A percentile compares a stretch with the other conserved stretches of the same genome.
Conservation (phyloP, 2,797 vertebrate species). For the Anabacerthia variegaticeps region DNA sequence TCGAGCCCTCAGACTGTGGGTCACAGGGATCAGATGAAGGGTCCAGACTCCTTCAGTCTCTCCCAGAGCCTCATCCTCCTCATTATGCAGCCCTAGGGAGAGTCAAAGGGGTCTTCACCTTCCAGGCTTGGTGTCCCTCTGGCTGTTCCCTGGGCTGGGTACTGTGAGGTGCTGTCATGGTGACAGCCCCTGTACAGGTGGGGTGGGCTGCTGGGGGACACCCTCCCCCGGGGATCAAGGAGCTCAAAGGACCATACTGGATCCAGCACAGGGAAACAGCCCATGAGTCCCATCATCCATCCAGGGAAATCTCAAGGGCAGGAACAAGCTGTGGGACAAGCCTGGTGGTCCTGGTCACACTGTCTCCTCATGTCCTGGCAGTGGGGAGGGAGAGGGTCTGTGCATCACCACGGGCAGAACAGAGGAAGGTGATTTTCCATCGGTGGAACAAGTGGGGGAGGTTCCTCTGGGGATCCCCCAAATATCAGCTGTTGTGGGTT, state of each 20-base stretch:
- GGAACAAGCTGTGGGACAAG: neutral
- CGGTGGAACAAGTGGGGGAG: neutral
- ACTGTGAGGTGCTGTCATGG: neutral
- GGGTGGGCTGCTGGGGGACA: neutral
- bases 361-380: accelerated
- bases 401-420: neutral
- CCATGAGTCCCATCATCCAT: accelerated
- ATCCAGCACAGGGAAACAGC: neutral
- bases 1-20: neutral
- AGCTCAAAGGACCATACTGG: neutral
- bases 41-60: neutral
- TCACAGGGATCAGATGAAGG: neutral
- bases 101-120: neutral
- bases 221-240: neutral
- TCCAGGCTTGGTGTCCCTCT: neutral
- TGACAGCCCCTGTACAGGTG: neutral
- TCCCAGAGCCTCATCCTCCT: neutral
- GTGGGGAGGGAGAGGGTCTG: accelerated
- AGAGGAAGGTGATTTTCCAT: neutral
- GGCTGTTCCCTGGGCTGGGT: neutral
- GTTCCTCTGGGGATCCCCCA: neutral
- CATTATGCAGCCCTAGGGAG: neutral
- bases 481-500: too few relatives aligned
- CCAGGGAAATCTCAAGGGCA: neutral
- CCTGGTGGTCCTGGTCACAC: neutral